These are phyloP conservation scores for Pangasianodon gigas DNA, from an alignment of 2,113 vertebrate species.

Conservation along the genomic window DNA sequence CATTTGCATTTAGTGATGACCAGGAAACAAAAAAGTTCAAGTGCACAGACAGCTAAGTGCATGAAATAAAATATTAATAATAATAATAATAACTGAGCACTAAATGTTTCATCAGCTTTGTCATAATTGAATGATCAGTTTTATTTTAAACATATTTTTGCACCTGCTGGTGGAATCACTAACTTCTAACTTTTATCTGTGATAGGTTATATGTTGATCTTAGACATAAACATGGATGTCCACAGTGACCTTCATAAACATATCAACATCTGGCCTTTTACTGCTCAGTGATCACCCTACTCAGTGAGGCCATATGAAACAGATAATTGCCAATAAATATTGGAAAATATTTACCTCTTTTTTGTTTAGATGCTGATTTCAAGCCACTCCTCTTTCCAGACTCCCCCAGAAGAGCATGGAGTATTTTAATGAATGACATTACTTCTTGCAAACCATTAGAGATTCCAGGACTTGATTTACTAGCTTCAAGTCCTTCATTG, in stretches of 20 bases:
- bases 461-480: slow-evolving; percentile 37
- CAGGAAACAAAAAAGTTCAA: no score
- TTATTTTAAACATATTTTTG: no score
- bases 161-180: not conserved
- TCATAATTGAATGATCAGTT: no score
- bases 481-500: slow-evolving; percentile 41
- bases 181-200: not conserved
- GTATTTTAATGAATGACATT: slow-evolving; percentile 74
- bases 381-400: slow-evolving; percentile 50
- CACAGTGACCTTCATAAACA: not conserved
- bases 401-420: slow-evolving; percentile 72
- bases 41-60: no score
- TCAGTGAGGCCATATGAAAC: not conserved
- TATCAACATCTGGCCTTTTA: not conserved
- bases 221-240: not conserved
- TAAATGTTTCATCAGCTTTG: no score
- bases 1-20: no score
- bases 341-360: slow-evolving; percentile 52
- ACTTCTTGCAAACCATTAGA: slow-evolving; percentile 74
- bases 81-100: no score
- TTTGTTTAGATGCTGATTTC: slow-evolving; percentile 28
- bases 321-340: not conserved
- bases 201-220: not conserved
- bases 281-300: not conserved
- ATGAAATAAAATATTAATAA: no score